These are phyloP conservation scores for Pyxicephalus adspersus DNA, from an alignment of 2,113 vertebrate genomes.

Conservation along the genomic window DNA sequence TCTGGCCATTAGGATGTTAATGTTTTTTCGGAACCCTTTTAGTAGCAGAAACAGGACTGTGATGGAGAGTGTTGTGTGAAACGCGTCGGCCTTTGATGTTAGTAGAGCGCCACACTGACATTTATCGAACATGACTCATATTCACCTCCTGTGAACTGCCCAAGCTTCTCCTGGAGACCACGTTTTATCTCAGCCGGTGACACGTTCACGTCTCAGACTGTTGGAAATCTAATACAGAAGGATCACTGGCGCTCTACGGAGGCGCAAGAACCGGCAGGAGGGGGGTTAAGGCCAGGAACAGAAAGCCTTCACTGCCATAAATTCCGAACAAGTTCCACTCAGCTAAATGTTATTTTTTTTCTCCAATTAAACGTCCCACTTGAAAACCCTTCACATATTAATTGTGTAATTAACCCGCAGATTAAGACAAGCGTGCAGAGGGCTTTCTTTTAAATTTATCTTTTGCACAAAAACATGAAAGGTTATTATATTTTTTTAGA, in stretches of 20 bases:
- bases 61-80: background rate
- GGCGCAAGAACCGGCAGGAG: background rate
- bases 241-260: too few species aligned
- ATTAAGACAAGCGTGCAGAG: conserved; percentile 33
- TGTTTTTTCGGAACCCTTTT: background rate
- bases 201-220: background rate
- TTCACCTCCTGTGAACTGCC: conserved; percentile 22
- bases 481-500: conserved; percentile 31
- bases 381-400: conserved; percentile 55
- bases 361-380: conserved; percentile 49
- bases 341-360: conserved; percentile 30
- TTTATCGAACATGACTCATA: conserved; percentile 13
- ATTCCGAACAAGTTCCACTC: background rate
- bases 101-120: background rate
- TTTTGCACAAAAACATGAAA: conserved; percentile 39
- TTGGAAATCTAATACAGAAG: too few species aligned
- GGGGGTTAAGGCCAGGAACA: conserved; percentile 25
- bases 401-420: conserved; percentile 54
- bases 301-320: background rate
- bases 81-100: background rate
- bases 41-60: too few species aligned
- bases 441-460: conserved; percentile 10
- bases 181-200: background rate
- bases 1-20: background rate
- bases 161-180: background rate